Conservation (phyloP, 2,888 invertebrate genomes). For the Philopedon plagiatum region DNA sequence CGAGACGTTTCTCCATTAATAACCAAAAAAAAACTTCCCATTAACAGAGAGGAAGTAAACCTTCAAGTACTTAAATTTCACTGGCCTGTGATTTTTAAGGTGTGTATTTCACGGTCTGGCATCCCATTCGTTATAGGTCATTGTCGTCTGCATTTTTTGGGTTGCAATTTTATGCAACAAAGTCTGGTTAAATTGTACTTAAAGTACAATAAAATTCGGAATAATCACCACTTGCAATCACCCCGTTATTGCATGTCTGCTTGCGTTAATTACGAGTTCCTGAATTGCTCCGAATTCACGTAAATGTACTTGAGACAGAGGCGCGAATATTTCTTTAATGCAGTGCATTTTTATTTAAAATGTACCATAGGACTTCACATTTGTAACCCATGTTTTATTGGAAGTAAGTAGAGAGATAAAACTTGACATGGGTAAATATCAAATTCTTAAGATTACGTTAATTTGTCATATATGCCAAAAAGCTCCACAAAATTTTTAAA, state of each 20-base stretch:
- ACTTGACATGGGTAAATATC: too few relatives aligned
- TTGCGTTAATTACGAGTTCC: constrained; percentile 54
- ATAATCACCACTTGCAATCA: constrained; percentile 64
- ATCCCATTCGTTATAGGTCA: constrained; percentile 51
- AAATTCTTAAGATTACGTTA: too few relatives aligned
- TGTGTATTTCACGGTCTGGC: constrained; percentile 54
- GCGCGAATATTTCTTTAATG: background rate
- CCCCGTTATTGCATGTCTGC: constrained; percentile 61
- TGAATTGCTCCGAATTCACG: constrained; percentile 44
- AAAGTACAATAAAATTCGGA: constrained; percentile 64
- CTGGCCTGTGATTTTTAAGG: constrained; percentile 64
- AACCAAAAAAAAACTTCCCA: constrained; percentile 5
- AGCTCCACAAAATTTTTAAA: too few relatives aligned
- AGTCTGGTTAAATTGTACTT: constrained; percentile 66
- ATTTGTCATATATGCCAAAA: too few relatives aligned
- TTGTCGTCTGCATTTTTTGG: constrained; percentile 59
- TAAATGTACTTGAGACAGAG: background rate
- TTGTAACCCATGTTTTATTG: too few relatives aligned
- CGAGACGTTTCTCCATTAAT: background rate
- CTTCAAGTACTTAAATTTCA: constrained; percentile 34
- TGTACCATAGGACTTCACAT: too few relatives aligned
- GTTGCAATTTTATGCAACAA: constrained; percentile 67
- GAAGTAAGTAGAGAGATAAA: too few relatives aligned
- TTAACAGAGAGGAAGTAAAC: constrained; percentile 10
- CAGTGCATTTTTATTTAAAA: too few relatives aligned